phyloP scores from a whole-genome alignment of 1,140 invertebrate species.

The Mactra quadrangularis region DNA sequence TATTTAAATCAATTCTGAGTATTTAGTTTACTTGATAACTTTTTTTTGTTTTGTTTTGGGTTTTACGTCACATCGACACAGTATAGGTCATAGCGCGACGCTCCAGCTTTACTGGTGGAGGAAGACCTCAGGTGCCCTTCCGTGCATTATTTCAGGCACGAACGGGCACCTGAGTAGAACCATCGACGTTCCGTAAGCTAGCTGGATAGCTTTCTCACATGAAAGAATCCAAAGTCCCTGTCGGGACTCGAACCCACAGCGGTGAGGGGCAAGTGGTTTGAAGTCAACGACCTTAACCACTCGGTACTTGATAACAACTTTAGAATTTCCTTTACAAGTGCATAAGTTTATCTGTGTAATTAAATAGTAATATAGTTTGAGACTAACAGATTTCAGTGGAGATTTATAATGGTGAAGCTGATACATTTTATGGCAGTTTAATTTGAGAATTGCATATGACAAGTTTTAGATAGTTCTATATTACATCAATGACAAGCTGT shows the following conservation, averaged over 20 bases:
- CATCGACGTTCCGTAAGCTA: not conserved
- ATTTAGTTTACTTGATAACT: slow-evolving; percentile 17
- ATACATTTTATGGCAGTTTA: slow-evolving; percentile 23
- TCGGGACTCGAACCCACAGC: too few relatives aligned
- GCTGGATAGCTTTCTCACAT: too few relatives aligned
- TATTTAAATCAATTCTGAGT: slow-evolving; percentile 21
- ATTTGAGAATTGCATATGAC: slow-evolving; percentile 23
- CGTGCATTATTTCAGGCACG: slow-evolving; percentile 12
- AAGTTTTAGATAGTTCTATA: slow-evolving; percentile 19
- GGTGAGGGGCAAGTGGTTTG: too few relatives aligned
- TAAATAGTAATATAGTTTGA: slow-evolving; percentile 16
- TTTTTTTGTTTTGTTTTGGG: slow-evolving; percentile 5
- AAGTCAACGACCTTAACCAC: too few relatives aligned
- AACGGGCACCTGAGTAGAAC: slow-evolving; percentile 14
- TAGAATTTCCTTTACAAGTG: slow-evolving; percentile 12
- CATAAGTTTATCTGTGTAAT: slow-evolving; percentile 5
- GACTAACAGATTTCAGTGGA: slow-evolving; percentile 18
- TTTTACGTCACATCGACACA: not conserved
- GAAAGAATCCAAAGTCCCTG: too few relatives aligned
- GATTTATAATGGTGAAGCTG: slow-evolving; percentile 17
- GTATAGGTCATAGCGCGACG: not conserved
- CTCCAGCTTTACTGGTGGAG: slow-evolving; percentile 20
- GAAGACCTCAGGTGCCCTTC: slow-evolving; percentile 23
- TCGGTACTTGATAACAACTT: too few relatives aligned
- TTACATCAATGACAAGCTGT: slow-evolving; percentile 14